Percentiles rank a stretch among this genome's conserved stretches.
Conservation (phyloP, 1,140 invertebrate genomes). For the Charaxes varanes region DNA sequence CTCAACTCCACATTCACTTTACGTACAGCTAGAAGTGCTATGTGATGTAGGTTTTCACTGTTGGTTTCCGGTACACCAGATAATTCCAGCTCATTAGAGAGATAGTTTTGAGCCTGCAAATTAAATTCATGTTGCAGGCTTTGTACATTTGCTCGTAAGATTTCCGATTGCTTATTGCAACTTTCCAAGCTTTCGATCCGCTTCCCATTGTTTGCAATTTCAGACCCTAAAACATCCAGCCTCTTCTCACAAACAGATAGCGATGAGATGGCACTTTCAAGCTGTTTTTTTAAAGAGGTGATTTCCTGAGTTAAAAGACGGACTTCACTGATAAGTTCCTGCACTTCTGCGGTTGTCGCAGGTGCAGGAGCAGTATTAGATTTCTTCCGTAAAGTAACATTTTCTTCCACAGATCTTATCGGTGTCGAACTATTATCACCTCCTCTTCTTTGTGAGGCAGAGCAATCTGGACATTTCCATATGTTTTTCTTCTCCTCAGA, state of each 20-base stretch:
- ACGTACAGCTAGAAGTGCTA: not conserved
- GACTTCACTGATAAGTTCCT: conserved; percentile 7
- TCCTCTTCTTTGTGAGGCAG: conserved; percentile 3
- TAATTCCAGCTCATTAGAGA: conserved; percentile 6
- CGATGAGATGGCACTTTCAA: conserved; percentile 8
- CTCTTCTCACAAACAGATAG: conserved; percentile 5
- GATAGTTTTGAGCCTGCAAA: not conserved
- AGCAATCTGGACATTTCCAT: conserved; percentile 12
- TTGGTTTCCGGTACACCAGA: conserved; percentile 10
- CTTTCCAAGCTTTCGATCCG: conserved; percentile 2
- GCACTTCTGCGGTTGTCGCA: conserved; percentile 4
- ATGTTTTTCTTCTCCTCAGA: conserved; percentile 1
- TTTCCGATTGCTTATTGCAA: conserved; percentile 1
- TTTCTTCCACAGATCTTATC: not conserved
- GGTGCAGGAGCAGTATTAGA: not conserved
- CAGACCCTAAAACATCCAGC: conserved; percentile 5
- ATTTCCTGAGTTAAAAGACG: not conserved
- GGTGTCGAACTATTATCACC: conserved; percentile 16
- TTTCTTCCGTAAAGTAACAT: conserved; percentile 10
- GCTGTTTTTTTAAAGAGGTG: conserved; percentile 7
- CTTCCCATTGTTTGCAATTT: conserved; percentile 4
- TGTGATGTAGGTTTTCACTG: conserved; percentile 12
- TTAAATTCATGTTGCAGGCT: conserved; percentile 2
- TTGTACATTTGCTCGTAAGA: not conserved
- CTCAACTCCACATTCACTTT: conserved; percentile 10